Base-by-base conservation (phyloP, 2,888 invertebrate species). In the Abrostola triplasia region DNA sequence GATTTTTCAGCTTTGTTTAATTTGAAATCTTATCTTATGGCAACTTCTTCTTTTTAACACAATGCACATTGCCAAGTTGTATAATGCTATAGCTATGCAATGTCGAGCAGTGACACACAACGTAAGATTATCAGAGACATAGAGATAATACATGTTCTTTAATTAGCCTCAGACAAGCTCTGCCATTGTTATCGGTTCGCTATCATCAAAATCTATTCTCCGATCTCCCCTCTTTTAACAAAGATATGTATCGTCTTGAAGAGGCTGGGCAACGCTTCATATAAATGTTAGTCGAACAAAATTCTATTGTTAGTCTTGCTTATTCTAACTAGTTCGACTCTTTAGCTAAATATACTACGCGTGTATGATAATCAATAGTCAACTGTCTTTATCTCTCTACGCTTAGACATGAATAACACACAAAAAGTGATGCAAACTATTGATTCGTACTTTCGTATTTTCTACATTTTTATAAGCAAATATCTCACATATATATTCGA, bases 191-290 rank as follows among this genome's bases (percentile, higher is more conserved):
- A 49, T 56, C 44, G 49, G 52, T 13, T 40, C 24, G 62, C 63
- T 76, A 67, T 74, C 60, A 67, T 53, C 64, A 64, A 67, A 53
- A 71, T 73, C 61, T 67, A 57, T 74, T 67, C 67, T 47, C 13
- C 24, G 53, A 44, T 67, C 59, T 59, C 36, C 54, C 47, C 59
- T 70, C 67, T 54, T 74, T 44, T 52, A 6, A 36, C 55, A 51
- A 6, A 5, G 50, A 61, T 54, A 1, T 54, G 36, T 0, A 41
- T 35, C 13, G 9, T 9, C 56, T 62, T 12, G 50, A 68, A 9
- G 49, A 37, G 48, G 9, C 36, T 8, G n/a, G 5, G 10, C 24
- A 2, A 24, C 24, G 24, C 24, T 24, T 24, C 24, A 24, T 24
- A 24, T 24, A 24, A 24, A 24, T 24, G 24, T 4, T 4, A 24